Conservation (phyloP, 2,113 vertebrate genomes). For the Vulpes lagopus region DNA sequence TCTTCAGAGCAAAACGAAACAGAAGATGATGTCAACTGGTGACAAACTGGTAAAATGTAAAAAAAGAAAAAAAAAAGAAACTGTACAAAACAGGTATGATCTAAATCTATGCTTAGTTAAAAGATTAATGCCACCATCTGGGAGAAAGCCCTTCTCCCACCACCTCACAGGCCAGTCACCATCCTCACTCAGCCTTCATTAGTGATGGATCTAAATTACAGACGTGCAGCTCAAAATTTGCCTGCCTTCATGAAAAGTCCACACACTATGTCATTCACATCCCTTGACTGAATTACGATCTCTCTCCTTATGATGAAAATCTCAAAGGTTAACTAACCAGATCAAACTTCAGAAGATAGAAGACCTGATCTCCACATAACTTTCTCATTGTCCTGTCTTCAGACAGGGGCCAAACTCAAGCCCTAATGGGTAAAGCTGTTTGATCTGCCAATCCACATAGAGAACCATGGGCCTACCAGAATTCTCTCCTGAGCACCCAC, state of each 20-base stretch:
- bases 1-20: not conserved
- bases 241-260: not conserved
- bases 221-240: not conserved
- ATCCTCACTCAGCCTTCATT: not conserved
- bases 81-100: not conserved
- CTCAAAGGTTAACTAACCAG: not conserved
- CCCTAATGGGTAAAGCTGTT: not conserved
- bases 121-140: not conserved
- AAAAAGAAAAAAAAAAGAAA: not conserved
- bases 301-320: not conserved
- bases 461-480: slow-evolving; percentile 67
- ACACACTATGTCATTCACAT: not conserved
- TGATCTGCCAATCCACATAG: slow-evolving; percentile 70
- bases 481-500: slow-evolving; percentile 30
- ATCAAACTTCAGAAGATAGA: not conserved
- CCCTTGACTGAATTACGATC: not conserved
- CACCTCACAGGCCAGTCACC: not conserved
- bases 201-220: not conserved
- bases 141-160: not conserved
- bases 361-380: not conserved
- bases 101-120: not conserved
- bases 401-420: not conserved
- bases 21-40: not conserved
- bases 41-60: not conserved
- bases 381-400: not conserved